phyloP scores from a whole-genome alignment of 2,888 invertebrate genomes.

The Phortica magna region DNA sequence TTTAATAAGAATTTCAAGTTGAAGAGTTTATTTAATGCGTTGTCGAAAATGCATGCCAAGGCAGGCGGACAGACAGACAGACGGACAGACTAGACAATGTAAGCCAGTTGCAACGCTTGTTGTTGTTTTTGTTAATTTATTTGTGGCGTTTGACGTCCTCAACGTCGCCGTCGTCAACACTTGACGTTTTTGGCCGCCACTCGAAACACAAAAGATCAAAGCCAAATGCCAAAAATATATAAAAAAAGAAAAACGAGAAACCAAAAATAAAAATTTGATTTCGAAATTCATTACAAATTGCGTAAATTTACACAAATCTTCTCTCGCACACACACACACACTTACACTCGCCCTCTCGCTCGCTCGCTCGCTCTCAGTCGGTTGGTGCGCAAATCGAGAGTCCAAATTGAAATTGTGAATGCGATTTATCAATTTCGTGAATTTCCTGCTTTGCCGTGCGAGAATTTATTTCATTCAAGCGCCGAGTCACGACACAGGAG shows the following conservation, averaged over 20 bases:
- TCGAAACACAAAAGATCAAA: conserved; percentile 19
- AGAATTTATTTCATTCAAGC: not conserved
- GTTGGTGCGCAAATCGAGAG: too few relatives aligned
- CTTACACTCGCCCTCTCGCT: not conserved
- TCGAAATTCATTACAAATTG: not conserved
- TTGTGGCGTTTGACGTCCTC: not conserved
- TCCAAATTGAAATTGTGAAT: conserved; percentile 36
- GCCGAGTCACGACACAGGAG: not conserved
- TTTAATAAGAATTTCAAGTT: not conserved
- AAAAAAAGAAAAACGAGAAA: not conserved
- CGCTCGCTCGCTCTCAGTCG: not conserved
- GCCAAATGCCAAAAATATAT: not conserved
- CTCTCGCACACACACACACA: too few relatives aligned
- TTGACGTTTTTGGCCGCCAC: not conserved
- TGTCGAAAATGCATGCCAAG: not conserved
- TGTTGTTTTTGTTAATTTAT: not conserved
- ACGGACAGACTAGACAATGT: too few relatives aligned
- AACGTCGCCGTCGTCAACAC: not conserved
- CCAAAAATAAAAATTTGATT: not conserved
- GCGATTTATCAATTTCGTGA: conserved; percentile 52
- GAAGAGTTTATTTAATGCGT: not conserved
- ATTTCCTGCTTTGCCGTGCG: conserved; percentile 10
- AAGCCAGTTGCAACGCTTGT: not conserved
- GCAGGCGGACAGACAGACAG: not conserved
- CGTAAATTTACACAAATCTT: not conserved